A percentile compares a stretch with the other conserved stretches of the same genome.
Conservation (phyloP, 2,888 invertebrate genomes). For the Philhelius pedissequus region DNA sequence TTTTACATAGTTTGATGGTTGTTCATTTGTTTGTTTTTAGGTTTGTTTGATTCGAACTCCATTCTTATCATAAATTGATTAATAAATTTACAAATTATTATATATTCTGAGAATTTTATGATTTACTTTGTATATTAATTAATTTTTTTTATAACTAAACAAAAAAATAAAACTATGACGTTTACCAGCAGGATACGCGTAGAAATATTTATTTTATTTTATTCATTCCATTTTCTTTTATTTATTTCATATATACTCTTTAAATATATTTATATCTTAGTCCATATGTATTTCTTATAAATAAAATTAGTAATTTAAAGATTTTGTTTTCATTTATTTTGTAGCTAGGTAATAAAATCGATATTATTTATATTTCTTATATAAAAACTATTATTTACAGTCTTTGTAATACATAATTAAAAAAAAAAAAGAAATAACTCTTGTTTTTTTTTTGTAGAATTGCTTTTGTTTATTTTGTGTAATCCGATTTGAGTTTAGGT, state of each 20-base stretch:
- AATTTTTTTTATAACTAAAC: conserved; percentile 22
- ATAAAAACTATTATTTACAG: conserved; percentile 65
- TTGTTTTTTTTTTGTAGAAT: conserved; percentile 28
- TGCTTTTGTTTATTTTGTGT: conserved; percentile 33
- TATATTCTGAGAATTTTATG: conserved; percentile 27
- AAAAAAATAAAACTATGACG: conserved; percentile 50
- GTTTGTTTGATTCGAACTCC: conserved; percentile 38
- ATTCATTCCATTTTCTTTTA: background rate
- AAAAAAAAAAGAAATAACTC: conserved; percentile 23
- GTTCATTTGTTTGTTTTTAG: conserved; percentile 23
- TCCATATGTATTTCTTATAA: conserved; percentile 57
- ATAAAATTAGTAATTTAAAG: conserved; percentile 62
- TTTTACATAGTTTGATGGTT: conserved; percentile 67
- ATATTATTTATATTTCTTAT: conserved; percentile 39
- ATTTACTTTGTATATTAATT: background rate
- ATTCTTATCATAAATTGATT: conserved; percentile 37
- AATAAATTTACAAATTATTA: conserved; percentile 64
- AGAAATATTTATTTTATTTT: conserved; percentile 37
- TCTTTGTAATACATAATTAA: conserved; percentile 48
- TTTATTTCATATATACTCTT: conserved; percentile 41
- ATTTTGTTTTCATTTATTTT: conserved; percentile 5
- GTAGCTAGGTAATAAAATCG: conserved; percentile 66
- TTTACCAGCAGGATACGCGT: conserved; percentile 47
- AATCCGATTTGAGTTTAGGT: conserved; percentile 40
- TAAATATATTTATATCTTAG: conserved; percentile 52